phyloP scores from a whole-genome alignment of 2,888 invertebrate species.

The Trileptium ribeirensis region DNA sequence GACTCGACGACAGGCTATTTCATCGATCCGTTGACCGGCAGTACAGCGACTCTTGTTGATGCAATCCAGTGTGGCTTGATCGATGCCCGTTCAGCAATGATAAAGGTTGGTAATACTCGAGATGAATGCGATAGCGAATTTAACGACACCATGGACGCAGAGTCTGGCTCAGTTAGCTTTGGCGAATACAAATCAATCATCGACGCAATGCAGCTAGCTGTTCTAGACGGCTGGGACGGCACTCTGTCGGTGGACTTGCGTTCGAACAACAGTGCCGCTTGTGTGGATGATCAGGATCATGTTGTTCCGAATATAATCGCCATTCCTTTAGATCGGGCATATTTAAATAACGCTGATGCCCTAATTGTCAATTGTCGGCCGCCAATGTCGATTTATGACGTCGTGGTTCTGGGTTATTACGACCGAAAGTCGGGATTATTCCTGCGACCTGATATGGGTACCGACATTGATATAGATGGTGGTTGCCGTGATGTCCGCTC shows the following conservation, averaged over 20 bases:
- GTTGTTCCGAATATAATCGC: background rate
- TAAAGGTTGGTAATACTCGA: background rate
- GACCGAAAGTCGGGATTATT: background rate
- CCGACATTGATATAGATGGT: too few relatives aligned
- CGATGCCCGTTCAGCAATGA: background rate
- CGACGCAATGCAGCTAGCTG: background rate
- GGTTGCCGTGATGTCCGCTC: too few relatives aligned
- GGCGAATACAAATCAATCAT: background rate
- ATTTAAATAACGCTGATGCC: background rate
- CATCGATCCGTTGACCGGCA: slow-evolving; percentile 18
- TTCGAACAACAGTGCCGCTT: background rate
- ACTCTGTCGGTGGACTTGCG: background rate
- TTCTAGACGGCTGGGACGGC: slow-evolving; percentile 15
- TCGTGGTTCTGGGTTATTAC: background rate
- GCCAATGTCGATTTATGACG: background rate
- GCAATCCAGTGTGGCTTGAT: background rate
- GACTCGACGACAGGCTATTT: background rate
- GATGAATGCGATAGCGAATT: background rate
- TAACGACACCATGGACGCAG: background rate
- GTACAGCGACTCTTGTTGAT: background rate
- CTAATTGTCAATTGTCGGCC: background rate
- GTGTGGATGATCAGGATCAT: background rate
- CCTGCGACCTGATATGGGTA: too few relatives aligned
- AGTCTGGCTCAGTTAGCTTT: background rate
- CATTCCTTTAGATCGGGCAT: background rate